Conservation (phyloP, 2,797 vertebrate genomes). For the Sorex maritimensis region DNA sequence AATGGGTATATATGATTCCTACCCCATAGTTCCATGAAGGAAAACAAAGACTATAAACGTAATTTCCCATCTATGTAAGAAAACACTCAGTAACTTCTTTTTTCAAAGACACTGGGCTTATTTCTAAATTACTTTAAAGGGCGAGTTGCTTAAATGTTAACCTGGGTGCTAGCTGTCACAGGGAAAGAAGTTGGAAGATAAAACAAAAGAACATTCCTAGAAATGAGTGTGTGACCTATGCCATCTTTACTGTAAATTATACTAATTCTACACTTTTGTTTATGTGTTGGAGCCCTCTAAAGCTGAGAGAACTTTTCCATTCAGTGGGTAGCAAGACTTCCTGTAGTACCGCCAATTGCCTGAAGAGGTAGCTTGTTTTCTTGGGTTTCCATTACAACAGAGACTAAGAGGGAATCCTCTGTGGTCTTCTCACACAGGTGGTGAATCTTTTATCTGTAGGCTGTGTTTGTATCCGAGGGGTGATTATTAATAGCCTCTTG, state of each 20-base stretch:
- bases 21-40: neutral
- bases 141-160: conserved; percentile 49
- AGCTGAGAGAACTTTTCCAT: conserved; percentile 89
- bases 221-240: conserved; percentile 86
- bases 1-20: neutral
- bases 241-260: conserved; percentile 90
- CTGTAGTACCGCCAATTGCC: conserved; percentile 77
- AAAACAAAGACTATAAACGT: neutral
- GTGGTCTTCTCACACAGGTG: conserved; percentile 86
- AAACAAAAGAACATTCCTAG: conserved; percentile 87
- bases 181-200: conserved; percentile 82
- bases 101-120: conserved; percentile 45
- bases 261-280: conserved; percentile 81
- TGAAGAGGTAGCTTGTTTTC: conserved; percentile 79
- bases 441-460: conserved; percentile 86
- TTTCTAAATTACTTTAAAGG: conserved; percentile 80
- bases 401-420: conserved; percentile 90
- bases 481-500: conserved; percentile 85
- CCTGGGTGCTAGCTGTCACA: conserved; percentile 62
- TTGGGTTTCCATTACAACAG: conserved; percentile 86
- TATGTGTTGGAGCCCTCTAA: conserved; percentile 73
- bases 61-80: conserved; percentile 51
- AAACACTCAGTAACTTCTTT: neutral
- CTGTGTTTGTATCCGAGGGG: conserved; percentile 84
- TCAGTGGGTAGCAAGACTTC: conserved; percentile 81